Evolutionary conservation across 2,113 vertebrate species (phyloP).

Genomic region (Thryonomys swinderianus): DNA sequence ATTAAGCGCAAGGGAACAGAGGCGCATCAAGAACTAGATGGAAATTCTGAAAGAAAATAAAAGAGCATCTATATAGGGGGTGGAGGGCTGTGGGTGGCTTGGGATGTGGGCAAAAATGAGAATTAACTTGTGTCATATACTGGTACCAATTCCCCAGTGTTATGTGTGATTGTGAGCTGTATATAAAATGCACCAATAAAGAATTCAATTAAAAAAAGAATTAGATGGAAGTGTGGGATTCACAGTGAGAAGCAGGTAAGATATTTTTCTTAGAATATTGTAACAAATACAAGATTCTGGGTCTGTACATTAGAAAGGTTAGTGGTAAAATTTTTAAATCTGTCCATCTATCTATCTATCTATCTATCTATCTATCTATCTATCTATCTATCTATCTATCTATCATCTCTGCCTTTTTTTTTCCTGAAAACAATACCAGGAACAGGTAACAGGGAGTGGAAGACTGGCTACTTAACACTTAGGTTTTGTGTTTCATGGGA

Average conservation of each 20-base stretch:
- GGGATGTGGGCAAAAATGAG: too few relatives aligned
- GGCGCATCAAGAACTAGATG: not conserved
- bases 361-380: not conserved
- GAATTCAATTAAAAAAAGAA: too few relatives aligned
- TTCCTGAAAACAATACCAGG: not conserved
- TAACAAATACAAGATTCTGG: not conserved
- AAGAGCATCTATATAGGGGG: too few relatives aligned
- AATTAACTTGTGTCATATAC: too few relatives aligned
- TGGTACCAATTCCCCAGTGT: too few relatives aligned
- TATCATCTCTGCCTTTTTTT: not conserved
- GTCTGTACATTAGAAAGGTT: not conserved
- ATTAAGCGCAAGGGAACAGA: not conserved
- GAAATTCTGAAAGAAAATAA: too few relatives aligned
- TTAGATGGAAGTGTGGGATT: not conserved
- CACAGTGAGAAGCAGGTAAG: not conserved
- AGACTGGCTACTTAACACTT: not conserved
- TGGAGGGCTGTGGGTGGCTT: too few relatives aligned
- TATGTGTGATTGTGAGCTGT: too few relatives aligned
- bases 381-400: not conserved
- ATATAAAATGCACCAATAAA: too few relatives aligned
- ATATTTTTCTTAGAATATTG: not conserved
- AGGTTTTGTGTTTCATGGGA: not conserved
- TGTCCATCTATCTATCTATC: not conserved
- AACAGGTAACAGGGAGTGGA: not conserved
- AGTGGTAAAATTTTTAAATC: not conserved